These are phyloP conservation scores for Folsomia candida DNA, from an alignment of 2,888 invertebrate genomes.

Conservation along the genomic window DNA sequence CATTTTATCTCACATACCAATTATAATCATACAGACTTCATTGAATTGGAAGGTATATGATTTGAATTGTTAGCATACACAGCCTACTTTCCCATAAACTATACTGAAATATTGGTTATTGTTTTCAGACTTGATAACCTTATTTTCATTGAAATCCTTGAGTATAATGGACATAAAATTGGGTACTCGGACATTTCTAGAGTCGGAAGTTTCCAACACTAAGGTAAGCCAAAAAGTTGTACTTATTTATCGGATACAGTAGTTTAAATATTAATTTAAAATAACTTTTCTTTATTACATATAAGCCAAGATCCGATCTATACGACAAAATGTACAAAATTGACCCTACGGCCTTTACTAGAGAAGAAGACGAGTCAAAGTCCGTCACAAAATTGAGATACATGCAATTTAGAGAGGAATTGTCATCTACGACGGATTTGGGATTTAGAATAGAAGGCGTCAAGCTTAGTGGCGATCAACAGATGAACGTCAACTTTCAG, in stretches of 20 bases:
- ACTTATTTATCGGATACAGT: too few species aligned
- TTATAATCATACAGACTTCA: conserved; percentile 60
- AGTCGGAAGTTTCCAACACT: conserved; percentile 83
- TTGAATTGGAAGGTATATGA: conserved; percentile 81
- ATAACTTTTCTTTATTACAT: too few species aligned
- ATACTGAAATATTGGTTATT: too few species aligned
- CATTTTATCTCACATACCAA: not conserved
- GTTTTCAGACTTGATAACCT: conserved; percentile 62
- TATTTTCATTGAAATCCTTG: conserved; percentile 14
- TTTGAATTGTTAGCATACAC: too few species aligned
- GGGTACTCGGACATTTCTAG: conserved; percentile 67
- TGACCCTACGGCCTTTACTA: conserved; percentile 80
- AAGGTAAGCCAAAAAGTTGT: too few species aligned
- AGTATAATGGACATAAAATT: conserved; percentile 93
- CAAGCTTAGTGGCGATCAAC: conserved; percentile 60
- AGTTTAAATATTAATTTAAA: too few species aligned
- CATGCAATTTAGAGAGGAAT: conserved; percentile 92
- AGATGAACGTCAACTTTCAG: conserved; percentile 8
- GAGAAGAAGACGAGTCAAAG: conserved; percentile 72
- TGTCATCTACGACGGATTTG: conserved; percentile 86
- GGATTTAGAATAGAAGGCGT: conserved; percentile 96
- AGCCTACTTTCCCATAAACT: too few species aligned
- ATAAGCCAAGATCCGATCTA: conserved; percentile 77
- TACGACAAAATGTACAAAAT: conserved; percentile 94
- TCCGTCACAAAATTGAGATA: conserved; percentile 94